Base-by-base conservation (phyloP, 2,797 vertebrate species). In the Acridotheres tristis region DNA sequence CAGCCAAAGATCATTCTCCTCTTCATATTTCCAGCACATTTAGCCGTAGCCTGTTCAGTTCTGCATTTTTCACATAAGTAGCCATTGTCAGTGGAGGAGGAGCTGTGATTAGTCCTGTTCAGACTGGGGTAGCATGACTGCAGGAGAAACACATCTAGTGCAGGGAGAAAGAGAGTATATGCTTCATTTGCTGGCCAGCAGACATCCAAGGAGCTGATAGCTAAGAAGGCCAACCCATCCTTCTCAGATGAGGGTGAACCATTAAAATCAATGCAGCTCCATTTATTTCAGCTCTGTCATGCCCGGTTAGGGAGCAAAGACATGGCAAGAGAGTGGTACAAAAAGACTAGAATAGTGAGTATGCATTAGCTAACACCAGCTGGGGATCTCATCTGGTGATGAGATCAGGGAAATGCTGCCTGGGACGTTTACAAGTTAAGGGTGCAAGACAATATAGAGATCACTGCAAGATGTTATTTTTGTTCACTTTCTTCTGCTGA, bases 1-100 rank as follows among this genome's bases (percentile, higher is more conserved):
- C 80, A 88, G 89, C 91, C 96, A 96, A 93, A 88, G 77, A 93
- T 87, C 73, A 82, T 90, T 94, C 90, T 87, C 16, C 30, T 85
- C 84, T 93, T 94, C 85, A 61, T 84, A 85, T 83, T 93, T 91
- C 63, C 69, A 93, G 80, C 85, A 96, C 66, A 76, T 92, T 92
- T 92, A 88, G 78, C 93, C 11, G 1, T 88, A 81, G 82, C 65
- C 62, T 81, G 59, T 61, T 95, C 80, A 85, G 65, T 80, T 94
- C 42, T 88, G 72, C 88, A 71, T 96, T 95, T 96, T 93, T 85
- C 55, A 82, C 54, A 13, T 54, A 94, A 94, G 55, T 62, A 71
- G 57, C 17, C 50, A 74, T 62, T 87, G 89, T 91, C 63, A 80
- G 27, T 19, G 69, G 76, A 85, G 55, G 54, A 78, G 71, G 57